phyloP scores from a whole-genome alignment of 2,888 invertebrate species.

The Nysson spinosus region DNA sequence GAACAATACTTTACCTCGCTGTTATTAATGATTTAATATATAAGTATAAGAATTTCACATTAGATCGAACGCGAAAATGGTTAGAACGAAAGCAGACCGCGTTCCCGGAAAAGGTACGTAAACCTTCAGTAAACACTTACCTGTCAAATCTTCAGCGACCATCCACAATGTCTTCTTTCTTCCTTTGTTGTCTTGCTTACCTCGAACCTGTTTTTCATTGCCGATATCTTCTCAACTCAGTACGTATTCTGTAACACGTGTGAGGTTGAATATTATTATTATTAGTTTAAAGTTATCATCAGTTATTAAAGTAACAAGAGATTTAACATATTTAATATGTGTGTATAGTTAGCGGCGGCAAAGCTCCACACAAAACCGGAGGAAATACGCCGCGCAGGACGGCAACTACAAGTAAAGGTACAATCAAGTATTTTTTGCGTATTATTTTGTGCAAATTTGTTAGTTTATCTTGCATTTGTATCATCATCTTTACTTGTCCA shows the following conservation, averaged over 20 bases:
- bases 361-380: conserved; percentile 55
- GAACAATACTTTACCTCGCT: not conserved
- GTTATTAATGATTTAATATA: not conserved
- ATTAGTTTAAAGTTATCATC: not conserved
- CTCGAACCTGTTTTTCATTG: not conserved
- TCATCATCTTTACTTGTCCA: too few species aligned
- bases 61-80: conserved; percentile 40
- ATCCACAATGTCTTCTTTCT: too few species aligned
- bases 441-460: too few species aligned
- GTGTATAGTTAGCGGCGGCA: conserved; percentile 58
- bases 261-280: too few species aligned
- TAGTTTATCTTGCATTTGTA: too few species aligned
- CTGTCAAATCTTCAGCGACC: too few species aligned
- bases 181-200: conserved; percentile 1
- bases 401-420: conserved; percentile 31
- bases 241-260: too few species aligned
- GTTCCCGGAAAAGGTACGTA: conserved; percentile 52
- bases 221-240: not conserved
- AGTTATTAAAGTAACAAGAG: not conserved
- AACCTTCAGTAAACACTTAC: not conserved
- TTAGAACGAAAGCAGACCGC: conserved; percentile 57
- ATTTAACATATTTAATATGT: not conserved
- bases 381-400: conserved; percentile 21
- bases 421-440: too few species aligned
- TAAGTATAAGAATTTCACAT: not conserved